Evolutionary conservation across 2,113 vertebrate genomes (phyloP).

Genomic region (Brachyhypopomus occidentalis): DNA sequence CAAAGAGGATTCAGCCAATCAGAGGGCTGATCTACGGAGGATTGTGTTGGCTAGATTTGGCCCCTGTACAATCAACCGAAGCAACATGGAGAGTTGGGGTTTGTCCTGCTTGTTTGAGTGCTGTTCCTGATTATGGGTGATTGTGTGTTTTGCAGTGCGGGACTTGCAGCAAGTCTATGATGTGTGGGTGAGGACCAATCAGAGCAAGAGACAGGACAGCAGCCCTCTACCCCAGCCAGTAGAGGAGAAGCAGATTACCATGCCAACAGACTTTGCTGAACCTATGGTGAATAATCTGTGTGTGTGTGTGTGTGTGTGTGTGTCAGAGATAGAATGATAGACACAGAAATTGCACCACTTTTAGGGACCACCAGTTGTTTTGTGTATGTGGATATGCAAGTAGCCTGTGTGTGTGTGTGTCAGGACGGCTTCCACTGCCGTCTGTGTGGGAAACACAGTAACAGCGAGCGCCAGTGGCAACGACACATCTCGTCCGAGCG

Average conservation of each 20-base stretch:
- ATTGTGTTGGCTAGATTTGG: no score
- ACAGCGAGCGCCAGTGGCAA: conserved; percentile 96
- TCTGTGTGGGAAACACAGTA: conserved; percentile 93
- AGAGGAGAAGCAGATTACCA: conserved; percentile 88
- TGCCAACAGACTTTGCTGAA: conserved; percentile 94
- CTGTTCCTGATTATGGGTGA: no score
- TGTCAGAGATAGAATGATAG: background rate
- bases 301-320: no score
- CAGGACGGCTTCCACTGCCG: conserved; percentile 87
- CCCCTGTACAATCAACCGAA: no score
- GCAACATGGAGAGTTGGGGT: no score
- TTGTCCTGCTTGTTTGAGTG: no score
- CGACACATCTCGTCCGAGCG: conserved; percentile 92
- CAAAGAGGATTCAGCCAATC: no score
- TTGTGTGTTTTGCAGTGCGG: conserved; percentile 69
- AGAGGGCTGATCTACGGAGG: no score
- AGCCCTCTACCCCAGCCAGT: conserved; percentile 67
- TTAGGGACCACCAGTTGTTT: no score
- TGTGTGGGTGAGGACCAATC: conserved; percentile 81
- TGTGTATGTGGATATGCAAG: background rate
- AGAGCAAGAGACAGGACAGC: conserved; percentile 77
- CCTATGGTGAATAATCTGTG: conserved; percentile 74
- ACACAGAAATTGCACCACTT: no score
- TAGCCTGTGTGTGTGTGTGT: conserved; percentile 13
- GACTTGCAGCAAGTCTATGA: conserved; percentile 95